These are phyloP conservation scores for Microhierax caerulescens DNA, from an alignment of 2,797 vertebrate genomes.

Conservation along the genomic window DNA sequence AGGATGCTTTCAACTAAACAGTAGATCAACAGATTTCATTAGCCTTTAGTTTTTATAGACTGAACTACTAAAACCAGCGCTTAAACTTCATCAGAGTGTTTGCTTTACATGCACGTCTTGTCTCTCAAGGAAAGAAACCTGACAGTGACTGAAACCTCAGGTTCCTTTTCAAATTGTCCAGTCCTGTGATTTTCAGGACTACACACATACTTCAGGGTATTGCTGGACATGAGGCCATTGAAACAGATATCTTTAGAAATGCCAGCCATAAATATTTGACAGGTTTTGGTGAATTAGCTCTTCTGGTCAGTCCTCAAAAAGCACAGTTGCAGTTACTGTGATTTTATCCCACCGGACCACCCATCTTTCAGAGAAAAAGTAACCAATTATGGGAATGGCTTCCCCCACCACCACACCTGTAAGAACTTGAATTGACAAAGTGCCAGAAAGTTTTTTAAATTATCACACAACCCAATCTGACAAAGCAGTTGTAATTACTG, in stretches of 20 bases:
- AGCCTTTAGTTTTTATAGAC: background rate
- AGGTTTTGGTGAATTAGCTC: background rate
- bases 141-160: background rate
- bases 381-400: background rate
- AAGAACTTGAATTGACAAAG: background rate
- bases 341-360: background rate
- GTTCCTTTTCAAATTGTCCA: background rate
- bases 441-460: background rate
- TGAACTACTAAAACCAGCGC: background rate
- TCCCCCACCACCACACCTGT: background rate
- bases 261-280: background rate
- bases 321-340: background rate
- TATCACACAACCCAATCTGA: background rate
- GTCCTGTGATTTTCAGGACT: background rate
- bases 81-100: background rate
- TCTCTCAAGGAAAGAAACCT: background rate
- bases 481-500: background rate
- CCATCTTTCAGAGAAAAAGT: background rate
- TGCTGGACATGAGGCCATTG: background rate
- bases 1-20: background rate
- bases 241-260: background rate
- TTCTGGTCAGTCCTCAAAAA: background rate
- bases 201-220: background rate
- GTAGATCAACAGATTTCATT: background rate
- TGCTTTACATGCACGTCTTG: background rate